phyloP scores from a whole-genome alignment of 2,888 invertebrate genomes.

The Chorisops tibialis region DNA sequence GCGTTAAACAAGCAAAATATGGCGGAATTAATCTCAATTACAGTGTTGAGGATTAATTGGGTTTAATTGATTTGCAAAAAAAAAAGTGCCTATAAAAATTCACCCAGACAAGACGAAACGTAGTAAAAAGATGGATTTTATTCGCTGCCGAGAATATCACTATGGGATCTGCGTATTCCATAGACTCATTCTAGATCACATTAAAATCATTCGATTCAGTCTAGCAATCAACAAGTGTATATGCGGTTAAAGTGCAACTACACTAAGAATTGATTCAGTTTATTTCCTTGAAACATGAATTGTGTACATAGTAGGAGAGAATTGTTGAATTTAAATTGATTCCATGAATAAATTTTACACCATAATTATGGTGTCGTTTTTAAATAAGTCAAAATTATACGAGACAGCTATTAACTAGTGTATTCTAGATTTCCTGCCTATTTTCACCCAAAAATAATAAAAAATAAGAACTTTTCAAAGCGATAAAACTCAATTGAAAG shows the following conservation, averaged over 20 bases:
- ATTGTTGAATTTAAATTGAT: too few relatives aligned
- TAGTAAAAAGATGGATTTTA: background rate
- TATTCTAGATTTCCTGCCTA: too few relatives aligned
- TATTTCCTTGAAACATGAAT: background rate
- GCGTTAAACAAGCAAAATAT: conserved; percentile 9
- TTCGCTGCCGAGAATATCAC: conserved; percentile 37
- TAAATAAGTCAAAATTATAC: too few relatives aligned
- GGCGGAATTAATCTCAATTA: conserved; percentile 38
- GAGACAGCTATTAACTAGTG: too few relatives aligned
- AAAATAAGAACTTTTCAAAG: too few relatives aligned
- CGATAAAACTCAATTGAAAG: too few relatives aligned
- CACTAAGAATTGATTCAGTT: conserved; percentile 6
- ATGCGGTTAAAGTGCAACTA: conserved; percentile 5
- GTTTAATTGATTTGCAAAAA: conserved; percentile 54
- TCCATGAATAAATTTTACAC: too few relatives aligned
- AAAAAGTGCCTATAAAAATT: conserved; percentile 43
- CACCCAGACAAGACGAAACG: conserved; percentile 43
- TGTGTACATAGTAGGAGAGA: too few relatives aligned
- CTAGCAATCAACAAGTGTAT: background rate
- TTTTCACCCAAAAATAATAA: too few relatives aligned
- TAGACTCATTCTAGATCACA: background rate
- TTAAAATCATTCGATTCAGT: conserved; percentile 1
- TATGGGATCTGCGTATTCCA: conserved; percentile 6
- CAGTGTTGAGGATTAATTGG: conserved; percentile 53
- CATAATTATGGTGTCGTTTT: too few relatives aligned